Percentiles rank a stretch among this genome's conserved stretches.
Evolutionary conservation across 1,140 invertebrate species (phyloP).

Genomic region (Pseudomyrmex sp.): DNA sequence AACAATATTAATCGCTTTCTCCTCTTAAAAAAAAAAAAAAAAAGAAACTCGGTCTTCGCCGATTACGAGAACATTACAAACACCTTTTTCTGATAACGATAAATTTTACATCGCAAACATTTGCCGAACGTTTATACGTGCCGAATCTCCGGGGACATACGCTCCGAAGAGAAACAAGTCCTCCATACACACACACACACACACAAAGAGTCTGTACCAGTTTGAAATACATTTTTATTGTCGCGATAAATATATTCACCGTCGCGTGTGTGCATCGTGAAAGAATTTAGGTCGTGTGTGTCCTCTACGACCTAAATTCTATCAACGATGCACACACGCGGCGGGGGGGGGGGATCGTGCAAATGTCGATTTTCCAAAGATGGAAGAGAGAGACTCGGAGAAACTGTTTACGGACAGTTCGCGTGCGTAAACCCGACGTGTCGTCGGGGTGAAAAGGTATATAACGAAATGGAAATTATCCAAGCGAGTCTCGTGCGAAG

Average conservation of each 20-base stretch:
- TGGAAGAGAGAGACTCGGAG: background rate
- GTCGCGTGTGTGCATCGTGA: background rate
- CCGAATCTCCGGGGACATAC: background rate
- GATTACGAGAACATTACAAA: too few relatives aligned
- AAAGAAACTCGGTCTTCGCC: too few relatives aligned
- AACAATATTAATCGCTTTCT: constrained; percentile 17
- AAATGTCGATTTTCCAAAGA: background rate
- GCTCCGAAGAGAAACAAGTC: background rate
- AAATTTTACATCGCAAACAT: background rate
- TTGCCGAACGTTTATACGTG: background rate
- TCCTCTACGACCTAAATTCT: too few relatives aligned
- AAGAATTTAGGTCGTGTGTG: constrained; percentile 8
- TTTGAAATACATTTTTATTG: constrained; percentile 10
- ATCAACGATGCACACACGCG: too few relatives aligned
- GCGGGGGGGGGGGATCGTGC: background rate
- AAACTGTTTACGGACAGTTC: constrained; percentile 13
- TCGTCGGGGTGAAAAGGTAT: background rate
- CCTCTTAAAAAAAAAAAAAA: background rate
- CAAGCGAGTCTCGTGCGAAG: constrained; percentile 26
- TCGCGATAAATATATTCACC: background rate
- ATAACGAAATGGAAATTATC: constrained; percentile 36
- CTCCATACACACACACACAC: background rate
- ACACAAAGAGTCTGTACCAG: too few relatives aligned
- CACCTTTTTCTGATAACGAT: background rate
- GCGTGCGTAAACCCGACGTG: background rate